Percentiles rank a stretch among this genome's conserved stretches.
Evolutionary conservation across 2,797 vertebrate species (phyloP).

Genomic region (Anabas testudineus): DNA sequence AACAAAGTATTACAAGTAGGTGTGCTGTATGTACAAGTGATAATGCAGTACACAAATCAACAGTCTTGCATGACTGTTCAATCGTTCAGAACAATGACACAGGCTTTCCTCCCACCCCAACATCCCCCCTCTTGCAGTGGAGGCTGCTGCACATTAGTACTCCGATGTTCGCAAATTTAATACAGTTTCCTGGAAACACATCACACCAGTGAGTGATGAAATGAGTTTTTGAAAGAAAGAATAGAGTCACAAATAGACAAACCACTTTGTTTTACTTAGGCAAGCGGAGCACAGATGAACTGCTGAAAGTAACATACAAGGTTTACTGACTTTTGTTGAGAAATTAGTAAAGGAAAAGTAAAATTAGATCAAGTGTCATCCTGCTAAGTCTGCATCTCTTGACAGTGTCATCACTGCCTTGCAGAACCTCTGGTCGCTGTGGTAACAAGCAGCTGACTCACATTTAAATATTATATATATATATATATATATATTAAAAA

Average conservation of each 20-base stretch:
- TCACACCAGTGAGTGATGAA: constrained; percentile 8
- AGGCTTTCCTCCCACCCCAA: no score
- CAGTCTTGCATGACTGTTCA: no score
- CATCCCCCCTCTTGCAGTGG: no score
- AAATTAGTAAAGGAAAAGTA: constrained; percentile 67
- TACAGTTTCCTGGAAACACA: no score
- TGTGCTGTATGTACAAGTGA: no score
- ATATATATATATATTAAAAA: neutral
- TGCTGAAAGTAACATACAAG: constrained; percentile 71
- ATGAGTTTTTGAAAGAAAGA: constrained; percentile 36
- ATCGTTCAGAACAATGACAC: no score
- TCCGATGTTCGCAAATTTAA: no score
- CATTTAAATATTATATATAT: constrained; percentile 16
- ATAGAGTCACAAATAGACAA: constrained; percentile 61
- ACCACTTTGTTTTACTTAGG: constrained; percentile 77
- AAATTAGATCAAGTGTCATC: constrained; percentile 60
- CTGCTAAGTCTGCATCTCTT: constrained; percentile 44
- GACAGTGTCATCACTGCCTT: constrained; percentile 32
- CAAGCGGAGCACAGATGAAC: constrained; percentile 79
- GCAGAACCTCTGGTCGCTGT: constrained; percentile 40
- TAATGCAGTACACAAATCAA: no score
- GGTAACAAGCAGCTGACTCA: constrained; percentile 44
- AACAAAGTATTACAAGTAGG: no score
- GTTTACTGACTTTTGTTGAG: constrained; percentile 68
- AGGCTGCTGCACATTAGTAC: no score